A percentile compares a stretch with the other conserved stretches of the same genome.
Evolutionary conservation across 2,888 invertebrate genomes (phyloP).

Genomic region (Macrophya alboannulata): DNA sequence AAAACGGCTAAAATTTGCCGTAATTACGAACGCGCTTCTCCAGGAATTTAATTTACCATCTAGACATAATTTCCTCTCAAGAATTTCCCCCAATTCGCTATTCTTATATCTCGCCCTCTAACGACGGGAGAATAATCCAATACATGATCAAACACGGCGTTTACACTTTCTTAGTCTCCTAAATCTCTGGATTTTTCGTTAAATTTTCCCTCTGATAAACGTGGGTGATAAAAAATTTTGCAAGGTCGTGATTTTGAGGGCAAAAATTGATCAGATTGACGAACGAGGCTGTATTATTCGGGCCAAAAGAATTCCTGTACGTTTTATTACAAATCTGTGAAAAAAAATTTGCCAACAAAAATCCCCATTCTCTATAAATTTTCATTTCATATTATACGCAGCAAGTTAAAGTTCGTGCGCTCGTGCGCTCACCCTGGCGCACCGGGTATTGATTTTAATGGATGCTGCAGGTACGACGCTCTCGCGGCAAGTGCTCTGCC

Average conservation of each 20-base stretch:
- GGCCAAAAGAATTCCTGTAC: neutral
- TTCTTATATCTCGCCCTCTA: neutral
- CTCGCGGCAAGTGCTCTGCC: constrained; percentile 46
- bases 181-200: neutral
- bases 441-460: constrained; percentile 73
- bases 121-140: neutral
- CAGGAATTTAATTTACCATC: neutral
- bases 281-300: neutral
- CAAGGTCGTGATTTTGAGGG: neutral
- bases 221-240: neutral
- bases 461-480: constrained; percentile 66
- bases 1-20: neutral
- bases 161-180: neutral
- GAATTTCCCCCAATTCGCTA: neutral
- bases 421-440: constrained; percentile 67
- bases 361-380: neutral
- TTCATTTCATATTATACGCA: neutral
- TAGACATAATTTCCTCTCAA: neutral
- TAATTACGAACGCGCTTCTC: neutral
- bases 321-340: neutral
- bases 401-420: constrained; percentile 46
- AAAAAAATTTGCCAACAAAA: neutral
- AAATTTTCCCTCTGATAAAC: neutral
- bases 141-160: neutral
- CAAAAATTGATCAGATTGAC: neutral